These are phyloP conservation scores for Hoplodrina ambigua DNA, from an alignment of 2,888 invertebrate genomes.

Conservation along the genomic window DNA sequence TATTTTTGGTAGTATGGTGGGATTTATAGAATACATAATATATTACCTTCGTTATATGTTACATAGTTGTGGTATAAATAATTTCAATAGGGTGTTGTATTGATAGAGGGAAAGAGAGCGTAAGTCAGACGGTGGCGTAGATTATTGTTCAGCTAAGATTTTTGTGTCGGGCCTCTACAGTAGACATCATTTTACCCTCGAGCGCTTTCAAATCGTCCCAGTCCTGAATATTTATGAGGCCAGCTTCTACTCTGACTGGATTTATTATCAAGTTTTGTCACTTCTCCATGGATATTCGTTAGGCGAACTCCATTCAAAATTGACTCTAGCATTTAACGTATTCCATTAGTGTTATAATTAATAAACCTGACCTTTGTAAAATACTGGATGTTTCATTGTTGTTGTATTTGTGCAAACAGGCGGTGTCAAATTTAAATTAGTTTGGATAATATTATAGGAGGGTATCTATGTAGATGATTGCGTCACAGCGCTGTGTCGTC, in stretches of 20 bases:
- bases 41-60: neutral
- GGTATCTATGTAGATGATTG: conserved; percentile 22
- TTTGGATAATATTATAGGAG: conserved; percentile 13
- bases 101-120: conserved; percentile 26
- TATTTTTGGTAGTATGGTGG: neutral
- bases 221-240: conserved; percentile 83
- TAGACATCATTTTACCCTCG: conserved; percentile 74
- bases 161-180: conserved; percentile 65
- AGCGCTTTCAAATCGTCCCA: conserved; percentile 66
- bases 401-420: conserved; percentile 8
- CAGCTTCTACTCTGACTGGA: conserved; percentile 68
- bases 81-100: neutral
- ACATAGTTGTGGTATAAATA: neutral
- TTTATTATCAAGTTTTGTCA: conserved; percentile 76
- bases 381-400: conserved; percentile 1
- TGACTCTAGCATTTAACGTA: conserved; percentile 55
- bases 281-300: conserved; percentile 61
- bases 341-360: conserved; percentile 49
- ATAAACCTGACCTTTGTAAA: conserved; percentile 38
- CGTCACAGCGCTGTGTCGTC: conserved; percentile 37
- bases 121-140: conserved; percentile 63
- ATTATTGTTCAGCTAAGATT: conserved; percentile 64
- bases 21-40: neutral
- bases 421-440: conserved; percentile 33
- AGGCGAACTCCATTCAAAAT: conserved; percentile 68